Evolutionary conservation across 2,888 invertebrate species (phyloP).

Genomic region (Pelosia muscerda): DNA sequence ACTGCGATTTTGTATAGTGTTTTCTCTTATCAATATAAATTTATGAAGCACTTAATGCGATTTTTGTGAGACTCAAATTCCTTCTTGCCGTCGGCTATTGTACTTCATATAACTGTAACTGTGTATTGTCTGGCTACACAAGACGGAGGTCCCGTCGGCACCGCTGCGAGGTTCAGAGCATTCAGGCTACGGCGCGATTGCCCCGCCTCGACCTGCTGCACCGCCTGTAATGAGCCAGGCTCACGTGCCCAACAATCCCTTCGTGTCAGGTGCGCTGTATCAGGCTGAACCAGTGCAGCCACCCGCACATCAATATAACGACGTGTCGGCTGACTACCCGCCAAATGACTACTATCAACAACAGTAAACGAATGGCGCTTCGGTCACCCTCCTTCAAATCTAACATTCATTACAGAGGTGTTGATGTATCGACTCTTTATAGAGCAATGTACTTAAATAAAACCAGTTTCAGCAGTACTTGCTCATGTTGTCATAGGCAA

Average conservation of each 20-base stretch:
- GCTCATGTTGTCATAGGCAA: slow-evolving; percentile 52
- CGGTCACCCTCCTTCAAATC: neutral
- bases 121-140: slow-evolving; percentile 23
- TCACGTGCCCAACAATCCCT: slow-evolving; percentile 87
- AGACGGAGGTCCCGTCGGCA: slow-evolving; percentile 77
- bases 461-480: slow-evolving; percentile 26
- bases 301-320: slow-evolving; percentile 85
- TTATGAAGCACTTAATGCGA: too few species aligned
- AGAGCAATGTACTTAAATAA: slow-evolving; percentile 13
- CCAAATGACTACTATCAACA: slow-evolving; percentile 32
- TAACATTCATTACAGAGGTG: neutral
- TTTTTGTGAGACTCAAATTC: neutral
- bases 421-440: slow-evolving; percentile 6
- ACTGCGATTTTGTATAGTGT: neutral
- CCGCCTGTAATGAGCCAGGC: slow-evolving; percentile 86
- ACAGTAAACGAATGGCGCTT: slow-evolving; percentile 15
- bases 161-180: slow-evolving; percentile 73
- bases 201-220: slow-evolving; percentile 75
- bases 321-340: slow-evolving; percentile 68
- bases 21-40: neutral
- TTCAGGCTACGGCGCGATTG: slow-evolving; percentile 77
- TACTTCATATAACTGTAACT: neutral
- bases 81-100: neutral
- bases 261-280: slow-evolving; percentile 87
- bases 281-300: slow-evolving; percentile 89